Evolutionary conservation across 2,113 vertebrate species (phyloP).

Genomic region (Acinonyx jubatus): DNA sequence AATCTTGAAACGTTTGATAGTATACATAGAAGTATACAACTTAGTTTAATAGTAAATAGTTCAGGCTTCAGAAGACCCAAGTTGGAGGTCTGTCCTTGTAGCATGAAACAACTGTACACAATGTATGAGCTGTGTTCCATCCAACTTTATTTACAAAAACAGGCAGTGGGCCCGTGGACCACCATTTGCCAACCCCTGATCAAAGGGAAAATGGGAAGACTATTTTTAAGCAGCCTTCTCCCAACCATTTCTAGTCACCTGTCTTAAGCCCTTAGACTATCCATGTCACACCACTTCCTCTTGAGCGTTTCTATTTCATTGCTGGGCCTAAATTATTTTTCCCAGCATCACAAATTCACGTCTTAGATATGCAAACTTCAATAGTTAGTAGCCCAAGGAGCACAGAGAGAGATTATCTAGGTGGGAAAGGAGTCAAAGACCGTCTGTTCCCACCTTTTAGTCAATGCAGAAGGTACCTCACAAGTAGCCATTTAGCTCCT

Average conservation of each 20-base stretch:
- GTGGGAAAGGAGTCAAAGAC: neutral
- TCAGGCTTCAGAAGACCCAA: neutral
- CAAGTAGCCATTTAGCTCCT: neutral
- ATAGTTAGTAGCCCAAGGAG: neutral
- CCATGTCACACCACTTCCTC: neutral
- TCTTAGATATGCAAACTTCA: neutral
- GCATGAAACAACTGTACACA: neutral
- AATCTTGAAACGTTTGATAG: neutral
- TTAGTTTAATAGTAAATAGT: neutral
- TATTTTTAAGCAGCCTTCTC: constrained; percentile 1
- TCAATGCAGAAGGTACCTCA: neutral
- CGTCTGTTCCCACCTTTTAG: neutral
- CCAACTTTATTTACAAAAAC: constrained; percentile 32
- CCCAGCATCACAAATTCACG: constrained; percentile 2
- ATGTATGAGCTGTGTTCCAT: neutral
- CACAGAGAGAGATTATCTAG: neutral
- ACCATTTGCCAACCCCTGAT: neutral
- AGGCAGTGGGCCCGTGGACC: neutral
- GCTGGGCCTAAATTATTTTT: neutral
- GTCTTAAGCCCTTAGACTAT: neutral
- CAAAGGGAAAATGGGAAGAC: neutral
- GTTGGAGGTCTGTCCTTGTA: neutral
- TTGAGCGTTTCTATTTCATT: neutral
- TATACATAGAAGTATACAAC: neutral
- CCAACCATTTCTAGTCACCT: neutral